Conservation (phyloP, 2,113 vertebrate genomes). For the Tragelaphus scriptus region DNA sequence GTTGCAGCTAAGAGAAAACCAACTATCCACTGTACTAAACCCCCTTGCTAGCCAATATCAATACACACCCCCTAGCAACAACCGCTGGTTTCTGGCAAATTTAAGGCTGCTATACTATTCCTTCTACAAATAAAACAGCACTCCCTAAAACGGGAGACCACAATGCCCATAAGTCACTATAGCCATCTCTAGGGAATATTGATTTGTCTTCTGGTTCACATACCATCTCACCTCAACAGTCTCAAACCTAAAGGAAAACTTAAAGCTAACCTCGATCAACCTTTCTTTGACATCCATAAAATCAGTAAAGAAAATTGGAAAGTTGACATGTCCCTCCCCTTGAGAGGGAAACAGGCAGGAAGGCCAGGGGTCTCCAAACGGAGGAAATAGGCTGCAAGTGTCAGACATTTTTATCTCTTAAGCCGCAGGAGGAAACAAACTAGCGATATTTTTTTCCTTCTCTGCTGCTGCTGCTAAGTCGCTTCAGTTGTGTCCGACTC, state of each 20-base stretch:
- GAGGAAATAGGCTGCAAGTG: no score
- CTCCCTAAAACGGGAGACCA: not conserved
- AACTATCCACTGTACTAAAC: not conserved
- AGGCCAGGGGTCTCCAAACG: no score
- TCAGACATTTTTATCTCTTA: no score
- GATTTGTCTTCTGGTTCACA: not conserved
- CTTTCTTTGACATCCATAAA: not conserved
- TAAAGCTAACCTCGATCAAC: not conserved
- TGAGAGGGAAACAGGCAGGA: no score
- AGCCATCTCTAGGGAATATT: not conserved
- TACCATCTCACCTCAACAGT: not conserved
- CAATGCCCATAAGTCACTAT: not conserved
- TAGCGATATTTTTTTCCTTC: no score
- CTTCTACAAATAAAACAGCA: not conserved
- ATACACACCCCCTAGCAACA: not conserved
- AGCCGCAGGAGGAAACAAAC: no score
- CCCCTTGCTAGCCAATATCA: not conserved
- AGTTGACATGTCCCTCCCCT: not conserved
- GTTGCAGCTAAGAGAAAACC: not conserved
- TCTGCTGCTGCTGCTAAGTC: no score
- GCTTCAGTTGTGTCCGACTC: no score
- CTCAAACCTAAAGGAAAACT: not conserved
- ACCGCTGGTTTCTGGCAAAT: not conserved
- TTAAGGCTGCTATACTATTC: not conserved
- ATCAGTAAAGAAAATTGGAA: not conserved